Evolutionary conservation across 2,797 vertebrate genomes (phyloP).

Genomic region (Siniperca undulata): DNA sequence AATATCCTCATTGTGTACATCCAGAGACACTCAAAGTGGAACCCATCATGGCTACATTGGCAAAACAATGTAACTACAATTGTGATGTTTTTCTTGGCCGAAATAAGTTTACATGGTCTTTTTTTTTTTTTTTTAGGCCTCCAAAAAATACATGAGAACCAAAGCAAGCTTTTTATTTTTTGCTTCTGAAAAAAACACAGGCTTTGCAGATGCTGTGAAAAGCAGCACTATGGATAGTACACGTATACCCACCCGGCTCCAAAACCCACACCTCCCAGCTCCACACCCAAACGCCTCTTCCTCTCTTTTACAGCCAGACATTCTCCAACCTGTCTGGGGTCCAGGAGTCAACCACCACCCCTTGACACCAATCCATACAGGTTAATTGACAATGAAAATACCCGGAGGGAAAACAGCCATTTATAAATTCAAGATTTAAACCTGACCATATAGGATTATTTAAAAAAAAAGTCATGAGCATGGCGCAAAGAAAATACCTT

Average conservation of each 20-base stretch:
- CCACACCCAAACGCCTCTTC: slow-evolving; percentile 62
- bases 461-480: slow-evolving; percentile 45
- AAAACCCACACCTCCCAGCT: slow-evolving; percentile 52
- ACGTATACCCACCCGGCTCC: slow-evolving; percentile 29
- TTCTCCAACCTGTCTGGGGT: slow-evolving; percentile 70
- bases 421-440: slow-evolving; percentile 67
- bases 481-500: slow-evolving; percentile 68
- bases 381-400: slow-evolving; percentile 82
- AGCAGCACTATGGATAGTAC: slow-evolving; percentile 20
- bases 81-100: not conserved
- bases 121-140: slow-evolving; percentile 1
- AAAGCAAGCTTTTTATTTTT: not conserved
- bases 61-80: slow-evolving; percentile 18
- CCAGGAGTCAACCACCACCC: slow-evolving; percentile 68
- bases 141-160: slow-evolving; percentile 8
- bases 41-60: not conserved
- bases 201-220: not conserved
- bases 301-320: slow-evolving; percentile 67
- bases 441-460: slow-evolving; percentile 67
- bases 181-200: not conserved
- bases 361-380: slow-evolving; percentile 77
- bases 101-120: slow-evolving; percentile 11
- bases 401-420: slow-evolving; percentile 64
- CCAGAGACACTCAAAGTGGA: slow-evolving; percentile 10
- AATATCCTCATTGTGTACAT: not conserved